phyloP scores from a whole-genome alignment of 1,140 invertebrate genomes.

The Drosophila triauraria region DNA sequence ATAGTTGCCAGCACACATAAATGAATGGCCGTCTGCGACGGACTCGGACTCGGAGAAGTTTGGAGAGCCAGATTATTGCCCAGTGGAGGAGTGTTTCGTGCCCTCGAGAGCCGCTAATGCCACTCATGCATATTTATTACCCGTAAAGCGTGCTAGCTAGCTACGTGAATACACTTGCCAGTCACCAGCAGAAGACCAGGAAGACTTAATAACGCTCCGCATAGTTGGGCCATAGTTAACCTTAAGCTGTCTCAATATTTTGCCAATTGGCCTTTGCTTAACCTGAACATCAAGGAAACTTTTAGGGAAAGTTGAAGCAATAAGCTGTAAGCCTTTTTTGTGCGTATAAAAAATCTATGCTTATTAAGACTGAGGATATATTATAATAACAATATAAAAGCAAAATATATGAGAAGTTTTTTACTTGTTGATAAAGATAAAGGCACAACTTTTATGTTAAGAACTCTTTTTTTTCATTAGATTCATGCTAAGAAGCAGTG shows the following conservation, averaged over 20 bases:
- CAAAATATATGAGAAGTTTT: not conserved
- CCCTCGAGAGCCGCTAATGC: conserved; percentile 37
- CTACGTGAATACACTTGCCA: conserved; percentile 26
- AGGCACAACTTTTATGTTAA: not conserved
- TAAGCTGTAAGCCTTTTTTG: not conserved
- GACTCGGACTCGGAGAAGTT: conserved; percentile 14
- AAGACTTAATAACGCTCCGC: conserved; percentile 12
- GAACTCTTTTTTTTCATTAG: not conserved
- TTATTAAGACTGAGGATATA: too few relatives aligned
- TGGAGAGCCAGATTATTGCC: conserved; percentile 29
- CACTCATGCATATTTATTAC: conserved; percentile 69
- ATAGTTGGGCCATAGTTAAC: conserved; percentile 26
- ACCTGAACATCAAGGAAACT: not conserved
- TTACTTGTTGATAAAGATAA: not conserved
- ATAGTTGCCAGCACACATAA: conserved; percentile 61
- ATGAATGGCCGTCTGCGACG: conserved; percentile 26
- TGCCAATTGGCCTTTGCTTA: not conserved
- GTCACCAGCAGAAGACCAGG: not conserved
- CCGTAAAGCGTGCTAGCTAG: conserved; percentile 10
- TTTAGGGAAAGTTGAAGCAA: not conserved
- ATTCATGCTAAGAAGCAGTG: not conserved
- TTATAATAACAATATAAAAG: not conserved
- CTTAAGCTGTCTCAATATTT: conserved; percentile 13
- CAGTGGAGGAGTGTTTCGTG: conserved; percentile 6
- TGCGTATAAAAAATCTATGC: too few relatives aligned